These are phyloP conservation scores for Holotrichia oblita DNA, from an alignment of 1,140 invertebrate species.

Conservation along the genomic window DNA sequence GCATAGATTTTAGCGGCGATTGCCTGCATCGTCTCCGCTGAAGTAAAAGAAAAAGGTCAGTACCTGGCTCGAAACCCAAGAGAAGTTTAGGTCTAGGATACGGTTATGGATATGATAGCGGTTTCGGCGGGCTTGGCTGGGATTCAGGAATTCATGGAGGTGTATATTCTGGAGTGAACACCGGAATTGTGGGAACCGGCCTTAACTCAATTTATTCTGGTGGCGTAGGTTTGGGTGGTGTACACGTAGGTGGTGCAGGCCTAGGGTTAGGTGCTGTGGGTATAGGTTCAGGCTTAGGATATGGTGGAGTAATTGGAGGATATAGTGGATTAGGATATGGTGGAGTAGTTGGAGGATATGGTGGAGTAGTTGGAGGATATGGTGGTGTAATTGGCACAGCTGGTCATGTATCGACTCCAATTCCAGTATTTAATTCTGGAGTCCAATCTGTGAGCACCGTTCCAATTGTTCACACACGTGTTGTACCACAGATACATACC, in stretches of 20 bases:
- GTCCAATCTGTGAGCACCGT: constrained; percentile 15
- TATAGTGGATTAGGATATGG: background rate
- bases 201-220: background rate
- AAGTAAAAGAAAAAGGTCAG: constrained; percentile 23
- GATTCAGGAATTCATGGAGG: constrained; percentile 5
- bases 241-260: background rate
- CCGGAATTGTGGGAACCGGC: background rate
- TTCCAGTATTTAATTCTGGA: constrained; percentile 6
- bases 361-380: background rate
- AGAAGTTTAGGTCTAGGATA: constrained; percentile 34
- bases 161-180: constrained; percentile 26
- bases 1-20: constrained; percentile 28
- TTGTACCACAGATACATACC: constrained; percentile 44
- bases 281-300: background rate
- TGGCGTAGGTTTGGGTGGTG: background rate
- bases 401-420: constrained; percentile 6
- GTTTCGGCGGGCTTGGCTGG: constrained; percentile 9
- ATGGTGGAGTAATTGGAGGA: constrained; percentile 12
- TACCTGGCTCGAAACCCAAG: background rate
- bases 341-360: constrained; percentile 14
- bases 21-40: constrained; percentile 4
- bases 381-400: background rate
- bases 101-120: constrained; percentile 20
- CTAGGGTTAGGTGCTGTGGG: background rate
- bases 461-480: background rate